Conservation (phyloP, 2,888 invertebrate species). For the Drosophila eohydei region DNA sequence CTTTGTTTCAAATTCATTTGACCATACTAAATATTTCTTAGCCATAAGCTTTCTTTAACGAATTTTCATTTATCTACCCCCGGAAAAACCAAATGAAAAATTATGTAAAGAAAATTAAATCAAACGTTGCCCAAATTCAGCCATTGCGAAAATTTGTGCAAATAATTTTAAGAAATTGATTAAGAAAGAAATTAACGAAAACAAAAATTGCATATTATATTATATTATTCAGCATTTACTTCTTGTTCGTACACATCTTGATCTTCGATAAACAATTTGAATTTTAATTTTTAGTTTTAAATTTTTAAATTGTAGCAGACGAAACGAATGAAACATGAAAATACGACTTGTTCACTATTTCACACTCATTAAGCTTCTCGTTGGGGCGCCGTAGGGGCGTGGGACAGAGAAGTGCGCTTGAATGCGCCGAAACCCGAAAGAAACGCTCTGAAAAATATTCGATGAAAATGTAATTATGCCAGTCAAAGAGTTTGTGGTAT, state of each 20-base stretch:
- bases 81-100: conserved; percentile 21
- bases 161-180: conserved; percentile 47
- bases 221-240: conserved; percentile 81
- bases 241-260: conserved; percentile 59
- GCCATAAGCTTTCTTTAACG: conserved; percentile 72
- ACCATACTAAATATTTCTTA: conserved; percentile 63
- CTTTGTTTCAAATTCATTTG: conserved; percentile 53
- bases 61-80: conserved; percentile 54
- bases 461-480: conserved; percentile 57
- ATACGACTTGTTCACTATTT: background rate
- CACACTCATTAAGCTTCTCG: conserved; percentile 16
- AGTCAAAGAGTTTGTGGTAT: conserved; percentile 44
- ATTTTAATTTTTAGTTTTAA: background rate
- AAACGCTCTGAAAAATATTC: conserved; percentile 69
- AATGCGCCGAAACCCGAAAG: conserved; percentile 35
- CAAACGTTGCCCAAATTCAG: conserved; percentile 18
- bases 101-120: conserved; percentile 28
- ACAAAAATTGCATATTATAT: conserved; percentile 79
- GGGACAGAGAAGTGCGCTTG: conserved; percentile 35
- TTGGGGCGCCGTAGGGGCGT: background rate
- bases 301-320: background rate
- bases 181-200: conserved; percentile 39
- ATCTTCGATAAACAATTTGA: conserved; percentile 14
- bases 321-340: background rate
- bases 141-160: conserved; percentile 10